Evolutionary conservation across 2,797 vertebrate genomes (phyloP), one percentile per base, ranked within the genome.

Genomic region (Oreochromis grahami): DNA sequence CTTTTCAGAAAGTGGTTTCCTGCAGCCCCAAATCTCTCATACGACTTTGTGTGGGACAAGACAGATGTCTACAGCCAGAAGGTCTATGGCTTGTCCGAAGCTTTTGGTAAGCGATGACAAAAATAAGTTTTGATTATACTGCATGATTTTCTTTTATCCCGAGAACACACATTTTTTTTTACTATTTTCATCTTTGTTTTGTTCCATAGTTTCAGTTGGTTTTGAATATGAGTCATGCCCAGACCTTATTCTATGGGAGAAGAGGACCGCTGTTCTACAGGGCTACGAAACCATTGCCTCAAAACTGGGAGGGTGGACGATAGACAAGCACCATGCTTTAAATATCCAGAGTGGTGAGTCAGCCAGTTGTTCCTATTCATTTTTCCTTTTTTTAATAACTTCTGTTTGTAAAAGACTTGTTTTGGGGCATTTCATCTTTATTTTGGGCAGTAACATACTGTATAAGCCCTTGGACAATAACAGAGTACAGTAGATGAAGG

Each of bases 151-250:
- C 5, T 52, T 70, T 14, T 21, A 53, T 45, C 41, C 10, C 19
- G 15, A 81, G 24, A 10, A 50, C 11, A 77, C 19, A 32, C 17
- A 0, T 1, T 45, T 84, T 45, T 84, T 7, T 77, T 82, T 52
- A 52, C 77, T 10, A 19, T 45, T 38, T 85, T 50, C 8, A 7
- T 78, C 14, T 76, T 77, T 76, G 9, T 43, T 53, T 70, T 65
- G 84, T 76, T 55, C 21, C 52, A 58, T 76, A 99, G 98, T 99
- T 76, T 99, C 98, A 0, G 99, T 99, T 84, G 99, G 99, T 70
- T 99, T 98, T 79, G 99, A 99, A 88, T 99, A 99, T n/a, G 98
- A 99, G 93, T 99, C 98, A 11, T 99, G 99, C 93, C 98, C 98
- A 7, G 98, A 99, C 83, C 95, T 99, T 77, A 98, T 99, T 93